phyloP scores from a whole-genome alignment of 2,113 vertebrate species.

The Meles meles region DNA sequence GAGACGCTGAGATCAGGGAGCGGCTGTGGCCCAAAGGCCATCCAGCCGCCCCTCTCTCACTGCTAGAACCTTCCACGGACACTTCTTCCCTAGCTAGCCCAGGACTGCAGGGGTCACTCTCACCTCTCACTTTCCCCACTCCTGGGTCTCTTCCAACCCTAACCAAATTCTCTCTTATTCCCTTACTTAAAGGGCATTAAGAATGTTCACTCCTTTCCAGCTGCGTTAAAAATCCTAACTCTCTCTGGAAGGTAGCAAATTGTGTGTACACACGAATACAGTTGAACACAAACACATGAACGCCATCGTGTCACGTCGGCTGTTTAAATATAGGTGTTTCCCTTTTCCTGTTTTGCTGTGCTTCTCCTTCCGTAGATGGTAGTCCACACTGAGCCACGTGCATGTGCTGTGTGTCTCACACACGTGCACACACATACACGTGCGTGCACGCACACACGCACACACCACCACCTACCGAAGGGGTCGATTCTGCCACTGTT shows the following conservation, averaged over 20 bases:
- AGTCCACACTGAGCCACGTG: background rate
- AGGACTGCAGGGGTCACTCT: background rate
- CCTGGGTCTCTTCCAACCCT: background rate
- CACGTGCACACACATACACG: no score
- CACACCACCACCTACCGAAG: background rate
- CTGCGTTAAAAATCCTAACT: background rate
- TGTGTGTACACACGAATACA: background rate
- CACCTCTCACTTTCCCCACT: background rate
- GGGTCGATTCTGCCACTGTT: background rate
- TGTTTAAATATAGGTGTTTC: background rate
- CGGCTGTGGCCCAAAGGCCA: background rate
- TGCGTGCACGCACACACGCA: no score
- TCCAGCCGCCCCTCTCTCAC: background rate
- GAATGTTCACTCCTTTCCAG: background rate
- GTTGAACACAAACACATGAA: background rate
- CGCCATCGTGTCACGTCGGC: background rate
- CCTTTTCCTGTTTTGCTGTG: background rate
- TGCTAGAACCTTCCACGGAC: background rate
- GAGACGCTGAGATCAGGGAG: slow-evolving; percentile 38
- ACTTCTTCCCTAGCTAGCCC: background rate
- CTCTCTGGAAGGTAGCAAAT: background rate
- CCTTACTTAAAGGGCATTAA: background rate
- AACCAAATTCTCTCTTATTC: background rate
- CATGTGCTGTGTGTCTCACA: background rate
- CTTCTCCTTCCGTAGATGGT: background rate